These are phyloP conservation scores for Acropora tenuis DNA, from an alignment of 64 coral and sea anemone genomes.

Conservation along the genomic window DNA sequence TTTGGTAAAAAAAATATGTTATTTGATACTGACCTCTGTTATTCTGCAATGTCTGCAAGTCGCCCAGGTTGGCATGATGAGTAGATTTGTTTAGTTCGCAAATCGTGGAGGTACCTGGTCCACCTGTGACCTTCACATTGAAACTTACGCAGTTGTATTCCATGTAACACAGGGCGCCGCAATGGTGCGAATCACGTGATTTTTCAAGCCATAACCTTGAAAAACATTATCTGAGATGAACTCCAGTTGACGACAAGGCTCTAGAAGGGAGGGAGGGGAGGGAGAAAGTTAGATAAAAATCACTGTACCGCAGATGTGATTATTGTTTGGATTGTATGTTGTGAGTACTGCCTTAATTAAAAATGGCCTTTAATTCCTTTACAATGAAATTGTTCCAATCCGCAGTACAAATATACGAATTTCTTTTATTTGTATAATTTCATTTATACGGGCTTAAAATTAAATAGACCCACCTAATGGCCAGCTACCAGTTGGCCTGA, in stretches of 20 bases:
- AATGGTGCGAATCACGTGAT: not conserved
- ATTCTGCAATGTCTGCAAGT: not conserved
- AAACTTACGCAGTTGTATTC: slow-evolving; percentile 20
- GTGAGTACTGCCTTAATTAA: no score
- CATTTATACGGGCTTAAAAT: no score
- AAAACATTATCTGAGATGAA: not conserved
- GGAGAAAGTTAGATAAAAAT: no score
- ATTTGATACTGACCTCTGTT: not conserved
- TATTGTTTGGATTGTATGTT: no score
- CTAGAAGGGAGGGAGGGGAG: not conserved
- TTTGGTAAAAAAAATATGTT: no score
- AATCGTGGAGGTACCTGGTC: not conserved
- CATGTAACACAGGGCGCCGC: not conserved
- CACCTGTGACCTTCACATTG: not conserved
- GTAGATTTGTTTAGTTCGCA: slow-evolving; percentile 24
- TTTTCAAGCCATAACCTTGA: not conserved
- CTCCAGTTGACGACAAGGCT: not conserved
- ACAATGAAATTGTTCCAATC: no score
- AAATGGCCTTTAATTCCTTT: no score
- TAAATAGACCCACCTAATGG: no score
- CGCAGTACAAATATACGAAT: no score
- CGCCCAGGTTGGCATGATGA: not conserved
- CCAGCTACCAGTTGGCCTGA: no score
- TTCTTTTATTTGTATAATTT: no score
- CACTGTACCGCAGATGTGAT: no score